Base-by-base conservation (phyloP, 1,140 invertebrate species). In the Meloidogyne hapla region DNA sequence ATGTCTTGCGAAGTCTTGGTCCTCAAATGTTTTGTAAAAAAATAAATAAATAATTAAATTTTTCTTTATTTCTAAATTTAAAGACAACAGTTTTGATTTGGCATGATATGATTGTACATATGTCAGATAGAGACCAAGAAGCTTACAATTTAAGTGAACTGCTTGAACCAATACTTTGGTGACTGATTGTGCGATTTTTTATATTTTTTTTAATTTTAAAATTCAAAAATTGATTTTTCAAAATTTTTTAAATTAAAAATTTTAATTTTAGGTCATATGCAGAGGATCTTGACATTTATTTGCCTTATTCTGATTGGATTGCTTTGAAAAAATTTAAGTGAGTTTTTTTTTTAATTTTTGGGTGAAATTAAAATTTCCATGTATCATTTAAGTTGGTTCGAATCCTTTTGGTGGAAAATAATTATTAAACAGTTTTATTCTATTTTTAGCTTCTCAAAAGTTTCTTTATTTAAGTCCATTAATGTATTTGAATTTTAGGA, bases 271-370 rank as follows among this genome's bases (percentile, higher is more conserved):
- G 48, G 48, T 84, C 82, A 15, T 86, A 86, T 65, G 85, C 85
- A 2, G 85, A 86, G 61, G 86, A 87, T 74, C 75, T 86, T 13
- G 81, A 86, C 15, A 40, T 80, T 40, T 86, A 87, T 77, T 76
- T 86, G 48, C 83, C 85, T 28, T 76, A 75, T 42, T 76, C 78
- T 12, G 84, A 80, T 42, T 86, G 85, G 85, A 63, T 84, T 42
- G 70, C 84, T 12, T 63, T 86, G 5, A 85, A 83, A 68, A 77
- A 81, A 13, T 83, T 84, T 26, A 79, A 65, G 69, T 70, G 42
- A 21, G 15, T 1, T 42, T 18, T 21, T 25, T 77, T 33, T 33
- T 33, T 33, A 33, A 33, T 33, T 33, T 33, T 33, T 33, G 33
- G 33, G 5, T 33, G 9, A 33, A 33, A 33, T 33, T 71, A 12